Conservation (phyloP, 1,140 invertebrate species). For the Drosophila hydei region DNA sequence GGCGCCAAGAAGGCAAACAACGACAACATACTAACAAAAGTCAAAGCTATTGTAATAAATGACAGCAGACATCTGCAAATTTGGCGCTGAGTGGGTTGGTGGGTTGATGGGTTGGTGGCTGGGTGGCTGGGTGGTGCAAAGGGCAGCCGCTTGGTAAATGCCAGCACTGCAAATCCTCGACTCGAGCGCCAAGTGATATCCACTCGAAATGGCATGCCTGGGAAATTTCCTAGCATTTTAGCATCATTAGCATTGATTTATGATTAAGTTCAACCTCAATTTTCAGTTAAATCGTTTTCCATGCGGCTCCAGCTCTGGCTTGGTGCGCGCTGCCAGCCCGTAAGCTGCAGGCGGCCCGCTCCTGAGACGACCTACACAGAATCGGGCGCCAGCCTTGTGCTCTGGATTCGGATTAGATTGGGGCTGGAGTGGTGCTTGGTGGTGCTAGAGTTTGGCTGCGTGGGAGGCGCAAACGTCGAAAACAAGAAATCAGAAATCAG, state of each 20-base stretch:
- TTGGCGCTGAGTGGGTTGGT: constrained; percentile 13
- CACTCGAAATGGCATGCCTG: constrained; percentile 68
- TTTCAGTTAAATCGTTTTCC: constrained; percentile 83
- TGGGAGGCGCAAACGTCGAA: constrained; percentile 66
- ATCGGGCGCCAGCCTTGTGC: constrained; percentile 44
- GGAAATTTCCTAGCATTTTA: constrained; percentile 83
- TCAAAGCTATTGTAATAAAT: constrained; percentile 84
- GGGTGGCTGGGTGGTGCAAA: constrained; percentile 25
- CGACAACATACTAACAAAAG: constrained; percentile 81
- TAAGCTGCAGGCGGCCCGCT: constrained; percentile 1
- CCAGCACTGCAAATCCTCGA: constrained; percentile 73
- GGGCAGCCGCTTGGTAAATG: constrained; percentile 62
- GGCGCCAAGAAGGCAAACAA: constrained; percentile 35
- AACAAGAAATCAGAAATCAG: constrained; percentile 81
- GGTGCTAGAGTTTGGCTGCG: constrained; percentile 3
- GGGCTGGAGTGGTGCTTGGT: neutral
- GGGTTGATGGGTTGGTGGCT: neutral
- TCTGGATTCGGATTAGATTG: constrained; percentile 21
- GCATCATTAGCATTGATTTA: constrained; percentile 84
- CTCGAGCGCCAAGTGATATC: constrained; percentile 61
- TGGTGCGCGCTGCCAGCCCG: constrained; percentile 21
- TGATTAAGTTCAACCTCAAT: constrained; percentile 84
- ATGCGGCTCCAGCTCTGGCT: constrained; percentile 42
- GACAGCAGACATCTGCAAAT: constrained; percentile 81
- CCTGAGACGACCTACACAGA: constrained; percentile 10